Conservation (phyloP, 2,888 invertebrate species). For the Gasteruption jaculator region DNA sequence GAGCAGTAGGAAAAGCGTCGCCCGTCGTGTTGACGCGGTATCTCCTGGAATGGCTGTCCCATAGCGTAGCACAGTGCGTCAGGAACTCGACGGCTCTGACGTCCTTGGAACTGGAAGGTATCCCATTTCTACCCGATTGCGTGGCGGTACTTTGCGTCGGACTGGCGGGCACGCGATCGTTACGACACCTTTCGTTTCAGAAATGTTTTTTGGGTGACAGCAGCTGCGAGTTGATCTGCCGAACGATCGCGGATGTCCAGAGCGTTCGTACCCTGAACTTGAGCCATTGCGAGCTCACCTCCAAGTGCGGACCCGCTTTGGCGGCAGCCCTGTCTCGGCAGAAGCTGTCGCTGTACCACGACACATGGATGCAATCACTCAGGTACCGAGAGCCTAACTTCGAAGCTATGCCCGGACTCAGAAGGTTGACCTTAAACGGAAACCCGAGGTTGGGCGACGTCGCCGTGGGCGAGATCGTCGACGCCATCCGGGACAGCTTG, state of each 20-base stretch:
- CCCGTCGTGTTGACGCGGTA: slow-evolving; percentile 68
- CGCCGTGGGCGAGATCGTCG: slow-evolving; percentile 61
- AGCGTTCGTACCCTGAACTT: slow-evolving; percentile 68
- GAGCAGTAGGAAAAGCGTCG: slow-evolving; percentile 60
- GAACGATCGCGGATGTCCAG: slow-evolving; percentile 62
- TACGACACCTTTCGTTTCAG: slow-evolving; percentile 66
- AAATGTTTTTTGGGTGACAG: slow-evolving; percentile 67
- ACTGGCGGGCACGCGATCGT: slow-evolving; percentile 60
- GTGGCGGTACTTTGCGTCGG: slow-evolving; percentile 60
- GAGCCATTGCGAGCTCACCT: slow-evolving; percentile 64
- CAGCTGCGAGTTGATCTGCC: slow-evolving; percentile 69
- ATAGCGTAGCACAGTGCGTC: slow-evolving; percentile 63
- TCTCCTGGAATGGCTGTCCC: slow-evolving; percentile 63
- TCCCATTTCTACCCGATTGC: slow-evolving; percentile 67
- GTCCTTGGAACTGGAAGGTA: slow-evolving; percentile 65
- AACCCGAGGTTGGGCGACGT: slow-evolving; percentile 66
- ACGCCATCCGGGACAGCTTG: slow-evolving; percentile 70
- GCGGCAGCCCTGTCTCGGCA: slow-evolving; percentile 60
- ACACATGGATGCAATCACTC: slow-evolving; percentile 77
- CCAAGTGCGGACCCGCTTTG: slow-evolving; percentile 61
- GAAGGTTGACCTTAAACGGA: slow-evolving; percentile 65
- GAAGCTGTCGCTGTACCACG: slow-evolving; percentile 69
- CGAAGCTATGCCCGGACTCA: slow-evolving; percentile 69
- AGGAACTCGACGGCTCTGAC: slow-evolving; percentile 61
- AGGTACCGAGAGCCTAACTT: slow-evolving; percentile 72